Evolutionary conservation across 2,113 vertebrate genomes (phyloP), one percentile per base, ranked within the genome.

Genomic region (Capreolus pygargus): DNA sequence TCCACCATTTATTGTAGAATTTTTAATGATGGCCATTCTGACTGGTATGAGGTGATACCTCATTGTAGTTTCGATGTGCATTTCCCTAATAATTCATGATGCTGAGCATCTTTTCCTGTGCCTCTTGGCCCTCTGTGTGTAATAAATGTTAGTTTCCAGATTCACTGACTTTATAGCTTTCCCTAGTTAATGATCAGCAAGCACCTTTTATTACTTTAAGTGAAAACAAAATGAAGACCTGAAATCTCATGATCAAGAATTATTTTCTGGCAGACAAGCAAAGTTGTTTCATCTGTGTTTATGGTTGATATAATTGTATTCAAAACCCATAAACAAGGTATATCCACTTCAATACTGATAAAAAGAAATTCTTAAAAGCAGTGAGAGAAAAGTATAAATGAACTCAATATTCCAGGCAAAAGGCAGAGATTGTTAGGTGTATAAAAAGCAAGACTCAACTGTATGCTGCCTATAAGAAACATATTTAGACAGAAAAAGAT

Each of bases 281-380:
- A 98, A 99, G 98, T 96, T 98, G 95, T 98, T 98, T 98, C 98
- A 97, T 98, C 98, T 99, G 96, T 98, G 98, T 99, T 99, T 98
- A 98, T 94, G 96, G 97, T 86, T 98, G 97, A 93, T 97, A 98
- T 98, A 98, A 98, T 98, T 98, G 97, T 98, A 98, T 95, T 98
- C 93, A 98, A 98, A 91, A 97, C 54, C 50, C 95, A 98, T 97
- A 98, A 97, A 98, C 95, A 99, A 98, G 92, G 70, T 97, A 95
- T 97, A 98, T 98, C 96, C 54, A 98, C 98, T 97, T 99, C 92
- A 98, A 95, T 98, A 97, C 36, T 97, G 45, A 79, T 79, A 50
- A 61, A 91, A 91, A 50, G 30, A 61, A 50, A 25, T 58, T 83
- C 39, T 89, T 89, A 94, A 83, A 58, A 74, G 86, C 50, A 83